phyloP scores from a whole-genome alignment of 1,140 invertebrate genomes.

The Manduca sexta region DNA sequence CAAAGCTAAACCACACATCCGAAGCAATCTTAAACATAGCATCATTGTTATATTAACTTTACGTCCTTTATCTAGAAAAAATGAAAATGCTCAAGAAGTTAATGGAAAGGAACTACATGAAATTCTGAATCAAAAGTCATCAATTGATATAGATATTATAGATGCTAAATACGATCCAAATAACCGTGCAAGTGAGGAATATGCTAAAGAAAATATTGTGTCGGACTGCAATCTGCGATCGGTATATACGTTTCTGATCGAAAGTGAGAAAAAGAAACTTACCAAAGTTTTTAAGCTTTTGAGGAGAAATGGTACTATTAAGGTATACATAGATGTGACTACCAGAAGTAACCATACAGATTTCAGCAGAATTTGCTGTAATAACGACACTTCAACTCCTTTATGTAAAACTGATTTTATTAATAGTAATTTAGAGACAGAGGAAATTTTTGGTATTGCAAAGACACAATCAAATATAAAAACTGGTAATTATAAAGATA shows the following conservation, averaged over 20 bases:
- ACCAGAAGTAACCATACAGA: constrained; percentile 24
- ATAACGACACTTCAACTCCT: constrained; percentile 8
- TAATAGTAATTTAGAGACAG: background rate
- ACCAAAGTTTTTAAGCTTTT: constrained; percentile 41
- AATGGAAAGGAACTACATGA: constrained; percentile 25
- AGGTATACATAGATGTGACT: constrained; percentile 44
- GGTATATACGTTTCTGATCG: constrained; percentile 35
- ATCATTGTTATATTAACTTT: constrained; percentile 51
- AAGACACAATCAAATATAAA: background rate
- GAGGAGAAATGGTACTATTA: constrained; percentile 32
- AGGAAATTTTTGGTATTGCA: background rate
- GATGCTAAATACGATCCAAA: constrained; percentile 25
- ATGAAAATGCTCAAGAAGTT: constrained; percentile 4
- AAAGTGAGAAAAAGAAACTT: constrained; percentile 30
- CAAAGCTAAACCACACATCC: constrained; percentile 11
- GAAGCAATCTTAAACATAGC: constrained; percentile 15
- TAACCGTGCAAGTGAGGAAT: constrained; percentile 17
- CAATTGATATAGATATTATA: constrained; percentile 49
- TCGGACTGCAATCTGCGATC: constrained; percentile 44
- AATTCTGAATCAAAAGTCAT: constrained; percentile 20
- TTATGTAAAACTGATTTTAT: constrained; percentile 17
- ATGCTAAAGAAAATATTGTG: constrained; percentile 3
- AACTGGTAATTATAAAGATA: constrained; percentile 17
- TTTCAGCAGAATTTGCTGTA: constrained; percentile 39
- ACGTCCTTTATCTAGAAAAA: constrained; percentile 13